Evolutionary conservation across 2,888 invertebrate genomes (phyloP), one percentile per base, ranked within the genome.

Genomic region (Folsomia candida): DNA sequence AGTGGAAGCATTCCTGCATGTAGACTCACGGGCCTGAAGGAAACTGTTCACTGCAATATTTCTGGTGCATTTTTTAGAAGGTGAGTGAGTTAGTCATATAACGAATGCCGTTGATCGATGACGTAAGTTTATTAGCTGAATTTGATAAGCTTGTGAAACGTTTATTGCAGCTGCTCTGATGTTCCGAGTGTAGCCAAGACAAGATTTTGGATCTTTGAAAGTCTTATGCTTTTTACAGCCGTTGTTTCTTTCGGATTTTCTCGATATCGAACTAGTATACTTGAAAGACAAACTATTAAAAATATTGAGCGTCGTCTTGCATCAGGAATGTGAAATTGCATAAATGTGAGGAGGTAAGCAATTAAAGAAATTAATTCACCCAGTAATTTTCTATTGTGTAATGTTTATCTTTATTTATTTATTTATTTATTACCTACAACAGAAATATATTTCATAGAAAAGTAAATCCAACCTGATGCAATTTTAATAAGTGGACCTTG

Each of bases 1-100:
- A 93, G 92, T 81, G 89, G 89, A 83, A 92, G 90, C 81, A 89
- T 91, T 80, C 90, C 91, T 67, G 91, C 92, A 59, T 94, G 94
- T 81, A 88, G 90, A 73, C 90, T 90, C 80, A 91, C 93, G 1
- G 90, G 91, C 82, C 92, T 89, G 82, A 93, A 93, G 82, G 93
- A 94, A 85, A 87, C 91, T 71, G 82, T 94, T 14, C 89, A 88
- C 81, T 94, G 94, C 84, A 87, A 89, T 80, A 90, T 89, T 57
- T 81, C 82, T 83, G 93, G 93, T 24, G 90, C 91, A 85, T 90
- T 88, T 72, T 90, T 90, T 4, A 87, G 91, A 84, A 93, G 89
- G 89, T 89, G 84, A 1, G 1, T n/a, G n/a, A n/a, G n/a, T n/a
- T n/a, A n/a, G n/a, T n/a, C n/a, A n/a, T n/a, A n/a, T n/a, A n/a